phyloP scores from a whole-genome alignment of 2,113 vertebrate species.

The Entelurus aequoreus region DNA sequence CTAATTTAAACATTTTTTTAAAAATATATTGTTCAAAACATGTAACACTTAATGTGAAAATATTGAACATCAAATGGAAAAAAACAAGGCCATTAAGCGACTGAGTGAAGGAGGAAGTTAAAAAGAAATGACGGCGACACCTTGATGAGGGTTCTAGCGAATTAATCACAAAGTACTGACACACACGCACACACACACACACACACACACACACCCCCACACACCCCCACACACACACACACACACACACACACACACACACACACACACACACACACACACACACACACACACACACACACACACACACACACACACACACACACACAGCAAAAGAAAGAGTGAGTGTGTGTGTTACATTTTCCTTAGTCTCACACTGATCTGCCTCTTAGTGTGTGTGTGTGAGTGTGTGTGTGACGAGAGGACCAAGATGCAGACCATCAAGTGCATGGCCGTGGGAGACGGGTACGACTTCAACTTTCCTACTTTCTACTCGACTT shows the following conservation, averaged over 20 bases:
- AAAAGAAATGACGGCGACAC: slow-evolving; percentile 2
- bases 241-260: background rate
- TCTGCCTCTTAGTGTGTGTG: background rate
- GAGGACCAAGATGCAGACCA: slow-evolving; percentile 81
- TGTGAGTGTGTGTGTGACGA: slow-evolving; percentile 15
- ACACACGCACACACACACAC: background rate
- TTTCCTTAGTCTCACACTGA: slow-evolving; percentile 53
- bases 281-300: background rate
- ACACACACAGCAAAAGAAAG: background rate
- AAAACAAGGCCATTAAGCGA: background rate
- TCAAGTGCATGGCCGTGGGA: slow-evolving; percentile 92
- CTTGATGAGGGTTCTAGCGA: background rate
- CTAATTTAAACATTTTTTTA: background rate
- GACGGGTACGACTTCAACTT: slow-evolving; percentile 77
- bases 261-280: background rate
- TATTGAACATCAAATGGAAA: background rate
- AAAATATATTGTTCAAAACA: background rate
- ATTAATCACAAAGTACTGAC: background rate
- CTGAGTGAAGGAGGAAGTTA: slow-evolving; percentile 4
- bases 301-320: background rate
- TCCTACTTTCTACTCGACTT: slow-evolving; percentile 22
- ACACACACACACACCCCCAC: background rate
- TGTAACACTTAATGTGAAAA: too few species aligned
- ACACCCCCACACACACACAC: background rate
- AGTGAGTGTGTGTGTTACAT: slow-evolving; percentile 41